These are phyloP conservation scores for Lagria hirta DNA, from an alignment of 2,888 invertebrate species.

Conservation along the genomic window DNA sequence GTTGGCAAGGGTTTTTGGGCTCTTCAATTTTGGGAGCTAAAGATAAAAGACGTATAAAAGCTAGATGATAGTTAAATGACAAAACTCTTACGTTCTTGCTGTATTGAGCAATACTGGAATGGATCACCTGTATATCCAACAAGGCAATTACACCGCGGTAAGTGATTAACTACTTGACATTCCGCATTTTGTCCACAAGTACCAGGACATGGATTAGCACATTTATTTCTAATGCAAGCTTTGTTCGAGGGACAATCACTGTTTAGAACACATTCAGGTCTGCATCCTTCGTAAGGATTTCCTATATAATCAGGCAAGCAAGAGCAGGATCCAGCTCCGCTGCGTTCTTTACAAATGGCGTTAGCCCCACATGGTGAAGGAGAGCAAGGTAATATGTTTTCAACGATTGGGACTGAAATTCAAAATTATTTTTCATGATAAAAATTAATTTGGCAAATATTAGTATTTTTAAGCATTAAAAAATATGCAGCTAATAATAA, in stretches of 20 bases:
- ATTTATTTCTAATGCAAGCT: slow-evolving; percentile 73
- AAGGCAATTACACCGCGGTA: slow-evolving; percentile 68
- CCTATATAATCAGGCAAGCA: slow-evolving; percentile 73
- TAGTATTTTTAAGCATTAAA: slow-evolving; percentile 13
- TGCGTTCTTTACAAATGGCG: slow-evolving; percentile 63
- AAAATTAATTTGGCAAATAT: no score
- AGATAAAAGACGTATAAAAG: no score
- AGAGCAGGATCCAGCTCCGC: slow-evolving; percentile 66
- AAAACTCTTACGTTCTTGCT: slow-evolving; percentile 47
- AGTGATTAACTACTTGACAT: slow-evolving; percentile 74
- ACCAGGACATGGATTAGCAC: slow-evolving; percentile 79
- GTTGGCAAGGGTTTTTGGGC: slow-evolving; percentile 42
- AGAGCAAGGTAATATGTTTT: slow-evolving; percentile 59
- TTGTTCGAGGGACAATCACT: slow-evolving; percentile 71
- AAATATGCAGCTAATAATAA: slow-evolving; percentile 22
- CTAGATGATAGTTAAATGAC: no score
- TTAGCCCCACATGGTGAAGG: slow-evolving; percentile 75
- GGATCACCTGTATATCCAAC: slow-evolving; percentile 66
- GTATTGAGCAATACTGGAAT: slow-evolving; percentile 49
- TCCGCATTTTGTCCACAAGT: slow-evolving; percentile 75
- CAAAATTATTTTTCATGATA: slow-evolving; percentile 16
- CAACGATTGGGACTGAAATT: slow-evolving; percentile 41
- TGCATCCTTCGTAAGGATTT: slow-evolving; percentile 75
- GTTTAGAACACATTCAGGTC: slow-evolving; percentile 72
- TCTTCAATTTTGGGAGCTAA: slow-evolving; percentile 12